Base-by-base conservation (phyloP, 2,113 vertebrate species). In the Puntigrus tetrazona region DNA sequence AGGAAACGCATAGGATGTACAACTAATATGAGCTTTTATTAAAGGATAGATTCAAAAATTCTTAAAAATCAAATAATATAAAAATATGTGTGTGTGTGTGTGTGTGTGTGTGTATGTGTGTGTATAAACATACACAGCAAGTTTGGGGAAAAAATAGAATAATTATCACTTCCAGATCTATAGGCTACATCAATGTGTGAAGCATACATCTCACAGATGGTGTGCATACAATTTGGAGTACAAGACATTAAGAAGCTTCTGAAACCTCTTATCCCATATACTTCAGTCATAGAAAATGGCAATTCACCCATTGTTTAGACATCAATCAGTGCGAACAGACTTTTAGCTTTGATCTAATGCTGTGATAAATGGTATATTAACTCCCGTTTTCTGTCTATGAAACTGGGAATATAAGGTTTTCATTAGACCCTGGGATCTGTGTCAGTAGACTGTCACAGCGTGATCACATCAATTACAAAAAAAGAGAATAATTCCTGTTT, bases 131-230 rank as follows among this genome's bases (percentile, higher is more conserved):
- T 16, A 55, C 29, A n/a, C 1, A 55, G 25, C 25, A 20, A 18
- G 4, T 78, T 16, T n/a, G 13, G 11, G 11, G 36, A 5, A 4
- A 5, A 43, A 72, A 43, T n/a, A 0, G 2, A 38, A 77, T 57
- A 59, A 38, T 38, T 25, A 78, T 59, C 31, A 38, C 75, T 36
- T 78, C 41, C 25, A 59, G 57, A 25, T 65, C 8, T 69, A n/a
- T 31, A n/a, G n/a, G n/a, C n/a, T n/a, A 77, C 29, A 57, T 57
- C 20, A 77, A 36, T 57, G 7, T 36, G 29, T 59, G 5, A n/a
- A 14, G 22, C 74, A 76, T 50, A 34, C 50, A 76, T 52, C 22
- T 57, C 31, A 57, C 50, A 59, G 75, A 78, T 59, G 50, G 52
- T 25, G 31, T 38, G 18, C 29, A 78, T 25, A n/a, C 47, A n/a